phyloP scores from a whole-genome alignment of 2,113 vertebrate genomes.

The Steatornis caripensis region DNA sequence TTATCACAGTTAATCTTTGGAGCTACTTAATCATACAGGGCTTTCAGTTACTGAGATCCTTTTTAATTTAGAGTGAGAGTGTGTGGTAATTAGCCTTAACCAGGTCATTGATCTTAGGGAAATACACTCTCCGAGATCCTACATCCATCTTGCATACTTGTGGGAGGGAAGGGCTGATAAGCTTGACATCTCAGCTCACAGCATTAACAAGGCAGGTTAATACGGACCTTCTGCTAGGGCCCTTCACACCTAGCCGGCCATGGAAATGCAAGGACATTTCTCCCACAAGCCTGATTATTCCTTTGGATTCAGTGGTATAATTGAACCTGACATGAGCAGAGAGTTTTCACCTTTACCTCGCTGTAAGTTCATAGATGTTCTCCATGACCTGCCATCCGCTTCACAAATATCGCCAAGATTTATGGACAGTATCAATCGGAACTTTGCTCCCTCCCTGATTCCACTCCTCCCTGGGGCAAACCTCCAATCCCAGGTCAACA shows the following conservation, averaged over 20 bases:
- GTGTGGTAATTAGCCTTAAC: conserved; percentile 60
- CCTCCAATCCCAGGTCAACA: neutral
- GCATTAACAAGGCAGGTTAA: conserved; percentile 26
- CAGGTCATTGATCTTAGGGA: conserved; percentile 55
- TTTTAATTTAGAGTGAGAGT: conserved; percentile 61
- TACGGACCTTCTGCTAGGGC: neutral
- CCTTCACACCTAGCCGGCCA: neutral
- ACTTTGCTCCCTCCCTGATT: neutral
- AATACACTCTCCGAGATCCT: conserved; percentile 3
- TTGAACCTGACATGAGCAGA: neutral
- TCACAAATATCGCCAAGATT: neutral
- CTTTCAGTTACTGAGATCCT: conserved; percentile 51
- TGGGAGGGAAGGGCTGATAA: neutral
- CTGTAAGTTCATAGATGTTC: neutral
- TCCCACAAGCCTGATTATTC: neutral
- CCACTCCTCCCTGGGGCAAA: neutral
- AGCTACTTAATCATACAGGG: conserved; percentile 55
- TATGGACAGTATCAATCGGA: neutral
- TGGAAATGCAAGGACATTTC: neutral
- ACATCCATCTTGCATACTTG: conserved; percentile 37
- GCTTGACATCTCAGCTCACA: neutral
- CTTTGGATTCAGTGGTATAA: neutral
- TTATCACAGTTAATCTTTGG: conserved; percentile 40
- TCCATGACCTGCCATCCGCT: neutral
- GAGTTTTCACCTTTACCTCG: neutral